Evolutionary conservation across 2,113 vertebrate species (phyloP).

Genomic region (Callopanchax toddi): DNA sequence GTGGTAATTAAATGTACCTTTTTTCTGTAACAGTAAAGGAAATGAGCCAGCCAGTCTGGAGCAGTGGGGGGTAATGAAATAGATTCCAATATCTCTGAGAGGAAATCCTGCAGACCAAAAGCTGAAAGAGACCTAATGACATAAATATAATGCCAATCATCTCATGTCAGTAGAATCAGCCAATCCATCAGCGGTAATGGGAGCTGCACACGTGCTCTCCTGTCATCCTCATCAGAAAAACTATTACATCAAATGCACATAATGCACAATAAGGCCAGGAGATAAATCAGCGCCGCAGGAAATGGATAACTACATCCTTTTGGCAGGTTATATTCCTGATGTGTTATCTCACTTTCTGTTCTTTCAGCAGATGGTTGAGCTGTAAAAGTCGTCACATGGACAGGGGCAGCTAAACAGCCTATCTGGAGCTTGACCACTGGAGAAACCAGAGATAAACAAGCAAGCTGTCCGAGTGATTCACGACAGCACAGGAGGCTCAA

Average conservation of each 20-base stretch:
- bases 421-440: conserved; percentile 27
- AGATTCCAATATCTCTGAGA: conserved; percentile 51
- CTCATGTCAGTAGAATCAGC: conserved; percentile 25
- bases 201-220: conserved; percentile 15
- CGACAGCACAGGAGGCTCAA: neutral
- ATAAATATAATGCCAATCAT: conserved; percentile 48
- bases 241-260: conserved; percentile 52
- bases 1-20: conserved; percentile 41
- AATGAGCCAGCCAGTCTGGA: conserved; percentile 54
- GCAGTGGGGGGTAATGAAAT: conserved; percentile 30
- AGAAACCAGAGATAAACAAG: neutral
- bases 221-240: conserved; percentile 39
- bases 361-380: conserved; percentile 32
- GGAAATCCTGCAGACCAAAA: conserved; percentile 50
- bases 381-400: conserved; percentile 21
- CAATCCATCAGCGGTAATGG: conserved; percentile 40
- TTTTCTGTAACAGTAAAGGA: conserved; percentile 34
- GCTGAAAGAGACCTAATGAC: conserved; percentile 31
- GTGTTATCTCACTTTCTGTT: conserved; percentile 30
- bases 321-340: conserved; percentile 40
- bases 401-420: conserved; percentile 21
- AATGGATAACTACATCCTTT: conserved; percentile 59
- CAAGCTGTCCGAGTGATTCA: neutral
- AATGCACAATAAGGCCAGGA: conserved; percentile 47
- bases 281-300: conserved; percentile 49